Conservation (phyloP, 2,888 invertebrate species). For the Andrena camellia region DNA sequence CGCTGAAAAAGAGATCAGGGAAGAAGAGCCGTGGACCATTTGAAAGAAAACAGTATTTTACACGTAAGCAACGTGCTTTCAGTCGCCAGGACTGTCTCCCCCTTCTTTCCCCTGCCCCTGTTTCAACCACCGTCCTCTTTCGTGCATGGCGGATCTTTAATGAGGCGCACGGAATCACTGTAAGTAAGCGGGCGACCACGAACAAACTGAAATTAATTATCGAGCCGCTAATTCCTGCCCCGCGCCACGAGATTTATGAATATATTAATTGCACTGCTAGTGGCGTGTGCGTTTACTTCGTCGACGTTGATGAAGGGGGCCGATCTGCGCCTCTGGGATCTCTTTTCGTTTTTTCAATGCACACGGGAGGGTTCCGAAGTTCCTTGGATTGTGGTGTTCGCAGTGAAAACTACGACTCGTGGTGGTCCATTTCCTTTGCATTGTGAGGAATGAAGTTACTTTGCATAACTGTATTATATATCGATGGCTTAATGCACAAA, state of each 20-base stretch:
- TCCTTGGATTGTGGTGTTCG: neutral
- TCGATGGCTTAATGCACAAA: no score
- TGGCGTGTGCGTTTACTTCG: conserved; percentile 21
- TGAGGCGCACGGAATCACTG: conserved; percentile 32
- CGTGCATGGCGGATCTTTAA: conserved; percentile 33
- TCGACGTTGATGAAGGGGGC: conserved; percentile 30
- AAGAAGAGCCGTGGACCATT: conserved; percentile 20
- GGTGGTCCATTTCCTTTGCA: neutral
- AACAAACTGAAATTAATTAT: conserved; percentile 56
- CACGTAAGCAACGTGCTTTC: conserved; percentile 32
- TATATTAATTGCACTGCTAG: conserved; percentile 43
- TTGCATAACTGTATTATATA: neutral
- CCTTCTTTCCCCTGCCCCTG: neutral
- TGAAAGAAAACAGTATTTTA: conserved; percentile 65
- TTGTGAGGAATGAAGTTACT: no score
- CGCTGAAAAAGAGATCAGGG: conserved; percentile 29
- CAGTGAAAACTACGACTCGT: neutral
- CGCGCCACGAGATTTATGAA: conserved; percentile 48
- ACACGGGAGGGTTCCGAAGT: neutral
- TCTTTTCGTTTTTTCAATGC: neutral
- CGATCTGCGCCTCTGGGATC: neutral
- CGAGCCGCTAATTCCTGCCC: conserved; percentile 8
- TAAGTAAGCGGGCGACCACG: conserved; percentile 12
- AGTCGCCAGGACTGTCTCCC: conserved; percentile 1
- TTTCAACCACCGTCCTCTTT: conserved; percentile 12